Evolutionary conservation across 2,113 vertebrate species (phyloP).

Genomic region (Pogona vitticeps): DNA sequence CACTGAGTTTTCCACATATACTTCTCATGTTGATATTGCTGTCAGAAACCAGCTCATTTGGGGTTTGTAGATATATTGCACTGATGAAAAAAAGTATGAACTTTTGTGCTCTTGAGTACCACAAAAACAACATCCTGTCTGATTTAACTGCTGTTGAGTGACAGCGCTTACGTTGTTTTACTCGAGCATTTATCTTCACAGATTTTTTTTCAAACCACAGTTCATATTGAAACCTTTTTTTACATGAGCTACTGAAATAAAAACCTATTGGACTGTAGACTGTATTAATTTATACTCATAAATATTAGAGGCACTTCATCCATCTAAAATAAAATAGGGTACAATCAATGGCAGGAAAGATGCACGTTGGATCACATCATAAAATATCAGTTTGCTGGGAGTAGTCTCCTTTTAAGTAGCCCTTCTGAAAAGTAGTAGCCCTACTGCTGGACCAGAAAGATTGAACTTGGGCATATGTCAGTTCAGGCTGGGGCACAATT

Average conservation of each 20-base stretch:
- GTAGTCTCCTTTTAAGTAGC: no score
- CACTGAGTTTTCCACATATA: neutral
- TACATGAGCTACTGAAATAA: neutral
- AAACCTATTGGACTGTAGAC: neutral
- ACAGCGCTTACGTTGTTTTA: constrained; percentile 10
- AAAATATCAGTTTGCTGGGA: no score
- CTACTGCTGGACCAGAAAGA: no score
- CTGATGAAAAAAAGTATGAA: neutral
- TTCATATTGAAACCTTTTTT: neutral
- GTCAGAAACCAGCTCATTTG: neutral
- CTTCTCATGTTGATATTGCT: neutral
- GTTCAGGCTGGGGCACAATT: no score
- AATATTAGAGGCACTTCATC: no score
- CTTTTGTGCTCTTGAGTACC: neutral
- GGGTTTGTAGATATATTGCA: neutral
- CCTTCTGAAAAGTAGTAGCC: no score
- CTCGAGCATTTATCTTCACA: constrained; percentile 23
- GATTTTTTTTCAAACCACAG: neutral
- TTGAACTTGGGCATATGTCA: no score
- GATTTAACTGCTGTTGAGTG: constrained; percentile 10
- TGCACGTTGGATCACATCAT: no score
- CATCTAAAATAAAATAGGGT: no score
- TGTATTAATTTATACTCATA: neutral
- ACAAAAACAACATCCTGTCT: neutral
- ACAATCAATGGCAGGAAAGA: no score